A percentile compares a stretch with the other conserved stretches of the same genome.
Evolutionary conservation across 2,888 invertebrate genomes (phyloP).

Genomic region (Habroteleia sp.): DNA sequence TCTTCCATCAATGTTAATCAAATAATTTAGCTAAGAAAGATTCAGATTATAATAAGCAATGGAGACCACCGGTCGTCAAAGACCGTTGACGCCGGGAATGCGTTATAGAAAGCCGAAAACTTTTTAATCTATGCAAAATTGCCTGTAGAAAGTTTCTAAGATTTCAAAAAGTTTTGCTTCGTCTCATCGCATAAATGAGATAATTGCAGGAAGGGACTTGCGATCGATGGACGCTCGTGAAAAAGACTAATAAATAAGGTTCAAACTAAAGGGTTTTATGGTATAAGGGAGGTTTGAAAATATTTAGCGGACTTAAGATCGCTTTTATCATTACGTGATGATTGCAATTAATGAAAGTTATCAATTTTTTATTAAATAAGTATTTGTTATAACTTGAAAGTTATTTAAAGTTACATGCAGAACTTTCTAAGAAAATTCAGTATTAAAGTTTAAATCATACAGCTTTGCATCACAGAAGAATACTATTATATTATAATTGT

Average conservation of each 20-base stretch:
- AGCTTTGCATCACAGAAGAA: no score
- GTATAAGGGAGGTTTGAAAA: constrained; percentile 16
- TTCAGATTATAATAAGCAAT: constrained; percentile 38
- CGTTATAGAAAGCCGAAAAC: constrained; percentile 54
- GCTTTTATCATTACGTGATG: constrained; percentile 13
- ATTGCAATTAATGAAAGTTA: constrained; percentile 14
- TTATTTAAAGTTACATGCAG: no score
- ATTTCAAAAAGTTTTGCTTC: constrained; percentile 61
- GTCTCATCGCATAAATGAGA: constrained; percentile 62
- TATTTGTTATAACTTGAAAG: no score
- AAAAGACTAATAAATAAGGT: constrained; percentile 44
- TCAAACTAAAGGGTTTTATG: constrained; percentile 14
- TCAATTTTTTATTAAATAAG: constrained; percentile 7
- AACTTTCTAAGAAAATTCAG: no score
- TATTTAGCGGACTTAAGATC: constrained; percentile 10
- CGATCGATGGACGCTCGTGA: constrained; percentile 48
- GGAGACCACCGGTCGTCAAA: constrained; percentile 47
- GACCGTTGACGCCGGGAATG: constrained; percentile 47
- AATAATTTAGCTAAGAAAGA: constrained; percentile 19
- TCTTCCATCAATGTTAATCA: constrained; percentile 39
- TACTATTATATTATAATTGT: no score
- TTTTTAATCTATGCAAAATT: constrained; percentile 63
- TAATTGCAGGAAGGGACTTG: constrained; percentile 59
- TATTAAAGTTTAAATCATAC: no score
- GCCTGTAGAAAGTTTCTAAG: constrained; percentile 57